Evolutionary conservation across 2,888 invertebrate genomes (phyloP).

Genomic region (Polyploca ridens): DNA sequence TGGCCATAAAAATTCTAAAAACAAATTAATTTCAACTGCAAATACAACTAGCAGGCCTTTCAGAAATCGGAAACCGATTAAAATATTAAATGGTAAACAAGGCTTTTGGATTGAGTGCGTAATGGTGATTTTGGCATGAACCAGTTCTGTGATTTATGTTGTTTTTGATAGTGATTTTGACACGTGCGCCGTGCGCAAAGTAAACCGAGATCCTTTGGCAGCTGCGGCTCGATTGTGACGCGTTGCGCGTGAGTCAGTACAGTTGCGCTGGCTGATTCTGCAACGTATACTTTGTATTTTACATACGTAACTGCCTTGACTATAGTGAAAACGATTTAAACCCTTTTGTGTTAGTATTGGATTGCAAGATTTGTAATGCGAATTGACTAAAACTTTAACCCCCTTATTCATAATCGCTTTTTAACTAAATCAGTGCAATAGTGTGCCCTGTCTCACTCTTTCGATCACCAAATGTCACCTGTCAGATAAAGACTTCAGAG

Average conservation of each 20-base stretch:
- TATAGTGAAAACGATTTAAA: neutral
- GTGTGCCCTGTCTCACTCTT: no score
- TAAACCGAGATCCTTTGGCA: constrained; percentile 82
- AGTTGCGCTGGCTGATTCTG: constrained; percentile 34
- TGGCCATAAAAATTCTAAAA: neutral
- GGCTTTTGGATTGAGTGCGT: constrained; percentile 19
- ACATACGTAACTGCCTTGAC: constrained; percentile 8
- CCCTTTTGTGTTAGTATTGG: neutral
- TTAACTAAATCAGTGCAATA: no score
- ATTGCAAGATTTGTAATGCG: no score
- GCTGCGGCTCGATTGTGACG: constrained; percentile 72
- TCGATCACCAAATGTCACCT: no score
- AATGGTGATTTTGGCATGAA: constrained; percentile 32
- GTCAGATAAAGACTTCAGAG: no score
- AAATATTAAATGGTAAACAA: neutral
- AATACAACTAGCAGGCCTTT: constrained; percentile 8
- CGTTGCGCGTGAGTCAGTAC: constrained; percentile 20
- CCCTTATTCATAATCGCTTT: no score
- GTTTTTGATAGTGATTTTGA: constrained; percentile 48
- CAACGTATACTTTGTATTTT: constrained; percentile 16
- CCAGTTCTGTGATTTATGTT: constrained; percentile 44
- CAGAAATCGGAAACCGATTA: constrained; percentile 34
- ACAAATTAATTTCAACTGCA: neutral
- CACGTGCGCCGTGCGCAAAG: constrained; percentile 80
- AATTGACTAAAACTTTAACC: no score